phyloP scores from a whole-genome alignment of 2,888 invertebrate genomes.

The Drosophila siamana region DNA sequence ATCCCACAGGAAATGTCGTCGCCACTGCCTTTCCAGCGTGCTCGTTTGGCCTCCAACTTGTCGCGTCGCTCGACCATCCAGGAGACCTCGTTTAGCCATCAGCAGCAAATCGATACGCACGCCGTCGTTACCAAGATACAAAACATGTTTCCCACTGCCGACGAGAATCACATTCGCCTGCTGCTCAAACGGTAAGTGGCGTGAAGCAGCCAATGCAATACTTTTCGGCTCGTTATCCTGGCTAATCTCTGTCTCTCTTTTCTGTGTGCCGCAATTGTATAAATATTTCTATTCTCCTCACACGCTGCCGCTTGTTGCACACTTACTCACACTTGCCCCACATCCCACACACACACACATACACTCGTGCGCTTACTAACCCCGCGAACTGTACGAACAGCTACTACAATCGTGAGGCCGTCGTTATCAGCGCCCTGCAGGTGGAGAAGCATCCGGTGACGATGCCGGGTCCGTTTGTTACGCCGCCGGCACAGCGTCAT shows the following conservation, averaged over 20 bases:
- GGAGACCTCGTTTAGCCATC: slow-evolving; percentile 88
- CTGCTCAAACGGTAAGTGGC: slow-evolving; percentile 92
- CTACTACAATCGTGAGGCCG: slow-evolving; percentile 96
- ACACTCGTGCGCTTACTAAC: background rate
- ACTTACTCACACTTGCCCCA: slow-evolving; percentile 24
- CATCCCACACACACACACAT: background rate
- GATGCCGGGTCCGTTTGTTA: slow-evolving; percentile 93
- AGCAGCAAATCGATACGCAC: slow-evolving; percentile 89
- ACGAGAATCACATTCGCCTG: slow-evolving; percentile 94
- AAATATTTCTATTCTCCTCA: slow-evolving; percentile 58
- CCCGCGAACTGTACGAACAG: slow-evolving; percentile 85
- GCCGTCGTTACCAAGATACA: slow-evolving; percentile 92
- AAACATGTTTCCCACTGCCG: slow-evolving; percentile 95
- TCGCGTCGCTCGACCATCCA: slow-evolving; percentile 86
- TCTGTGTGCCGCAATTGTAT: slow-evolving; percentile 31
- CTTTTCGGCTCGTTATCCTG: slow-evolving; percentile 2
- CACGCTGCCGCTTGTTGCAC: slow-evolving; percentile 70
- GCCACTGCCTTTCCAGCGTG: slow-evolving; percentile 79
- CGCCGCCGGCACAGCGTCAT: slow-evolving; percentile 89
- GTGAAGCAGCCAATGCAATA: slow-evolving; percentile 79
- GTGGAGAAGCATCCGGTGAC: slow-evolving; percentile 96
- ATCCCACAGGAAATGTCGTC: slow-evolving; percentile 83
- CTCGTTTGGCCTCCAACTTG: slow-evolving; percentile 78
- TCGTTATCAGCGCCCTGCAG: slow-evolving; percentile 96
- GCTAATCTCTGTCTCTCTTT: slow-evolving; percentile 29